Base-by-base conservation (phyloP, 2,797 vertebrate genomes). In the Tragelaphus eurycerus region DNA sequence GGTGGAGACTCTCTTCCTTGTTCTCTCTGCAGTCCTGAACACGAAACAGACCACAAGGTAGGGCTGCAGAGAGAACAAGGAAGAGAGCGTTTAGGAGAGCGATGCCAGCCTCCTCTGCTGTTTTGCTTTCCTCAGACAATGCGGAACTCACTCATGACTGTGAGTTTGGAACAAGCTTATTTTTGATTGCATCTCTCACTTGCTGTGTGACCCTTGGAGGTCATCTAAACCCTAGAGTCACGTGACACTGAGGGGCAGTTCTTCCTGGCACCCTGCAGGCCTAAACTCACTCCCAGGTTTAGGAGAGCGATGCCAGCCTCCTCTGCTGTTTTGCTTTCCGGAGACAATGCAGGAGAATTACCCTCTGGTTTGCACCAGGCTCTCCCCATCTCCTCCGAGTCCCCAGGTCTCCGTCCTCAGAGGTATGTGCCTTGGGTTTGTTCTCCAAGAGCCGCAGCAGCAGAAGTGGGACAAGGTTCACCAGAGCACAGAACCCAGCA, bases 191-290 rank as follows among this genome's bases (percentile, higher is more conserved):
- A 48, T 59, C 21, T 23, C 31, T 48, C 21, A 3, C 25, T 34
- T 29, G 21, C 48, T 12, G 7, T 10, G 74, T 23, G 34, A 46
- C 6, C 10, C 7, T 3, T 0, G 10, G 23, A 83, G 76, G 62
- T 38, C 78, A 25, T 7, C 1, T 25, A 1, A n/a, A 64, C 6
- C 23, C 23, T 16, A 0, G 43, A 0, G 34, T 52, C 90, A 15
- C 0, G 1, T 6, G 92, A 38, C 19, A 4, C 14, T 0, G 0
- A 31, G 2, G 31, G 81, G 5, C 23, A 34, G 12, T 1, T 5
- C 34, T 12, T 86, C 2, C 38, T 9, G 46, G 23, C 11, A n/a
- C 25, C 0, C 0, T 4, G 34, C 3, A 2, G 17, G 29, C 27
- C 54, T 10, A 7, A 8, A 23, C 27, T 71, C 16, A 11, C 4